Evolutionary conservation across 2,888 invertebrate genomes (phyloP).

Genomic region (Phaedon cochleariae): DNA sequence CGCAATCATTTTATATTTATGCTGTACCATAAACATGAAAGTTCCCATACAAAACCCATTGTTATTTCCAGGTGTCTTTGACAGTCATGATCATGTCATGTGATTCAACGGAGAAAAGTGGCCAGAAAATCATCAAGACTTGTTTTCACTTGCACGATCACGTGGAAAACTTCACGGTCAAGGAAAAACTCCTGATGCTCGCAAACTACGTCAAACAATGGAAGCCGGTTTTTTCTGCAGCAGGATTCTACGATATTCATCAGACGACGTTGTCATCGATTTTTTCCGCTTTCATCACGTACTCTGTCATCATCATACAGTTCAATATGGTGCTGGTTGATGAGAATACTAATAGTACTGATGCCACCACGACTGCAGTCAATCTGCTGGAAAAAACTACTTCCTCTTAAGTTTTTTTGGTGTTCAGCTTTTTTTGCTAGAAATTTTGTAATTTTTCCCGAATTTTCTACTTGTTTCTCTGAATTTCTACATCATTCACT

Average conservation of each 20-base stretch:
- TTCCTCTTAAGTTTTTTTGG: not conserved
- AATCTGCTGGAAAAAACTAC: not conserved
- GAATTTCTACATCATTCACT: too few relatives aligned
- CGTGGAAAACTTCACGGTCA: slow-evolving; percentile 14
- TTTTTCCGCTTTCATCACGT: slow-evolving; percentile 26
- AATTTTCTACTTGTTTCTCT: too few relatives aligned
- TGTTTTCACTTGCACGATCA: slow-evolving; percentile 24
- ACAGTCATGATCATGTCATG: slow-evolving; percentile 27
- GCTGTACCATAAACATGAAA: not conserved
- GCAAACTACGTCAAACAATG: slow-evolving; percentile 28
- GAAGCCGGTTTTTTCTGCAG: slow-evolving; percentile 33
- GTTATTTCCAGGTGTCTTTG: slow-evolving; percentile 27
- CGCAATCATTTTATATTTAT: not conserved
- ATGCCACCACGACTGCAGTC: not conserved
- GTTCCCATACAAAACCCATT: too few relatives aligned
- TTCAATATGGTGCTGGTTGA: slow-evolving; percentile 26
- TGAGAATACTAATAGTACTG: not conserved
- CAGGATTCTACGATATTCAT: slow-evolving; percentile 33
- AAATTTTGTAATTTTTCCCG: too few relatives aligned
- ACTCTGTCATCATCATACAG: slow-evolving; percentile 30
- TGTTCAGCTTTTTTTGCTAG: too few relatives aligned
- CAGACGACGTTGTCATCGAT: slow-evolving; percentile 24
- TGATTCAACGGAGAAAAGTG: slow-evolving; percentile 30
- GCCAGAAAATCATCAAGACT: slow-evolving; percentile 23
- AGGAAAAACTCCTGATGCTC: slow-evolving; percentile 22